Evolutionary conservation across 1,140 invertebrate species (phyloP).

Genomic region (Cylas formicarius): DNA sequence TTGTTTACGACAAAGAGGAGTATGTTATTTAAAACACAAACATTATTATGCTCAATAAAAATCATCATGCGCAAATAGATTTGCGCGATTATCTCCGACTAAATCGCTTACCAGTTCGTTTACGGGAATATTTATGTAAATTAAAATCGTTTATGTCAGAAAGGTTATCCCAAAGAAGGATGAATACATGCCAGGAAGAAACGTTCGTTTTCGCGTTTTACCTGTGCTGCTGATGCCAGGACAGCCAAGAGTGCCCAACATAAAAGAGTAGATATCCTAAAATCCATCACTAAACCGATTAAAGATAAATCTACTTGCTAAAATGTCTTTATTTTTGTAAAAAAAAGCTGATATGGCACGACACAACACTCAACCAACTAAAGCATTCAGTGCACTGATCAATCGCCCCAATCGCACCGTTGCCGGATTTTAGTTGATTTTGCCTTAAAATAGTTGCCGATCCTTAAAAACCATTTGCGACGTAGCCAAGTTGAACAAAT

Average conservation of each 20-base stretch:
- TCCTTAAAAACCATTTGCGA: too few species aligned
- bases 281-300: constrained; percentile 37
- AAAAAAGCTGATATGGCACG: constrained; percentile 32
- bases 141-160: constrained; percentile 15
- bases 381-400: constrained; percentile 30
- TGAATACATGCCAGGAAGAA: constrained; percentile 10
- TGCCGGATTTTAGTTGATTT: constrained; percentile 13
- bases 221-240: constrained; percentile 32
- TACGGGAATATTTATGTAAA: constrained; percentile 7
- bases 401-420: constrained; percentile 21
- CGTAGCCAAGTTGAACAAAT: too few species aligned
- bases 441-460: too few species aligned
- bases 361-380: constrained; percentile 29
- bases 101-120: too few species aligned
- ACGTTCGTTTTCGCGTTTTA: constrained; percentile 25
- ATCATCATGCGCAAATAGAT: too few species aligned
- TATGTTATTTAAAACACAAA: too few species aligned
- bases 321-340: constrained; percentile 24
- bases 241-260: constrained; percentile 34
- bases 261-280: constrained; percentile 35
- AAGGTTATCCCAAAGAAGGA: constrained; percentile 20
- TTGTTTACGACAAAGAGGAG: too few species aligned
- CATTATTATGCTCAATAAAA: too few species aligned
- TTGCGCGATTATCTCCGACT: too few species aligned
- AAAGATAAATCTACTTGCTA: constrained; percentile 28